Conservation (phyloP, 2,888 invertebrate species). For the Habrosyne pyritoides region DNA sequence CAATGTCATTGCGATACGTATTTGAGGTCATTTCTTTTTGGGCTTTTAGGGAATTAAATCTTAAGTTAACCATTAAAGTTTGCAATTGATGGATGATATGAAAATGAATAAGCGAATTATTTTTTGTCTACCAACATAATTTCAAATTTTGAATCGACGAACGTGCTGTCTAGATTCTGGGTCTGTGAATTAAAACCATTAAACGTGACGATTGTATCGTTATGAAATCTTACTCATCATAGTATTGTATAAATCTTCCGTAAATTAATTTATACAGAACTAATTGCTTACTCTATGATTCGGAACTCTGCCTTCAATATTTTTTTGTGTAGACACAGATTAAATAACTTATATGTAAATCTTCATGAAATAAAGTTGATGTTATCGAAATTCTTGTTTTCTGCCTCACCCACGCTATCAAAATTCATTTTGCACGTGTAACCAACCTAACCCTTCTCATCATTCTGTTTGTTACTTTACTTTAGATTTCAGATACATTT, state of each 20-base stretch:
- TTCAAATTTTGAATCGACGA: too few species aligned
- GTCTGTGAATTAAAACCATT: not conserved
- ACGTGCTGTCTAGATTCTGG: too few species aligned
- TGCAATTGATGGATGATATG: too few species aligned
- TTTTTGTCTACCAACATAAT: too few species aligned
- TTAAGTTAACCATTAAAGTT: too few species aligned
- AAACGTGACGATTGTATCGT: not conserved
- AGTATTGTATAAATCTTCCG: not conserved
- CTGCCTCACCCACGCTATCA: not conserved
- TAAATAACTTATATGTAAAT: not conserved
- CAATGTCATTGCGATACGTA: not conserved
- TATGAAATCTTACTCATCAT: not conserved
- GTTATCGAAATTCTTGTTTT: conserved; percentile 1
- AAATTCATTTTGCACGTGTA: not conserved
- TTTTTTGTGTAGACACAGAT: not conserved
- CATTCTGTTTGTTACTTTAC: too few species aligned
- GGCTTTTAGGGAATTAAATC: not conserved
- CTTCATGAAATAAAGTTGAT: conserved; percentile 8
- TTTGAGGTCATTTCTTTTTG: not conserved
- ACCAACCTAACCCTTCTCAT: not conserved
- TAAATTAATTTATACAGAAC: not conserved
- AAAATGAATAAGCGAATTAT: too few species aligned
- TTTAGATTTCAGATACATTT: too few species aligned
- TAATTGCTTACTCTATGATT: not conserved
- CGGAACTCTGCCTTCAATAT: not conserved